Base-by-base conservation (phyloP, 2,797 vertebrate species). In the Rhinatrema bivittatum region DNA sequence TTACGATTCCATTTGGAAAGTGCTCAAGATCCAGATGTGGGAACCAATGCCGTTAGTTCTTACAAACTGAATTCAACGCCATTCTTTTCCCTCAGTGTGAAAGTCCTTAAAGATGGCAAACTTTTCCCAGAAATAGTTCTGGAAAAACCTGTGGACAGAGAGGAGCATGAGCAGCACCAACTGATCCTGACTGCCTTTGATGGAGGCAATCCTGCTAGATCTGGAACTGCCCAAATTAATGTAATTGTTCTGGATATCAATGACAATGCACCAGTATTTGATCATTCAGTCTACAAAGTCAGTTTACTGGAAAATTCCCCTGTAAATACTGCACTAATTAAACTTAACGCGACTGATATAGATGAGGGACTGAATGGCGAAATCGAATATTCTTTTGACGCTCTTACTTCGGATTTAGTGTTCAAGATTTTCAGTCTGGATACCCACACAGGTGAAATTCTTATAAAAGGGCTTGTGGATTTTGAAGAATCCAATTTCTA, bases 11-110 rank as follows among this genome's bases (percentile, higher is more conserved):
- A 90, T n/a, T 62, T 98, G 72, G 90, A 96, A 41, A 87, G 89
- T 11, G 94, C 94, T 0, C 88, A 91, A 49, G 94, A 97, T 51
- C 90, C 91, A 0, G 94, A 98, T 11, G 88, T 97, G 70, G 94
- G 91, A 20, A 79, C 75, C 18, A 96, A 98, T 45, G 81, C 93
- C 0, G 76, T 98, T 56, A 88, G 86, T 55, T 88, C 85, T 29
- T 97, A 97, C 52, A 60, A 62, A 4, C 81, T 98, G 3, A 90
- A 81, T 30, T 54, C 79, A 2, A 93, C 87, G 41, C 78, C 87
- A 48, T 84, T 87, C 44, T 97, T 98, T 56, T 71, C 60, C 35
- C 67, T 98, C 60, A 81, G 87, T 1, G 85, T 95, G 58, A 89
- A 93, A 70, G 77, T 83, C 63, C 56, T 91, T 83, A 84, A 88